Conservation (phyloP, 1,140 invertebrate genomes). For the Gryllus bimaculatus region DNA sequence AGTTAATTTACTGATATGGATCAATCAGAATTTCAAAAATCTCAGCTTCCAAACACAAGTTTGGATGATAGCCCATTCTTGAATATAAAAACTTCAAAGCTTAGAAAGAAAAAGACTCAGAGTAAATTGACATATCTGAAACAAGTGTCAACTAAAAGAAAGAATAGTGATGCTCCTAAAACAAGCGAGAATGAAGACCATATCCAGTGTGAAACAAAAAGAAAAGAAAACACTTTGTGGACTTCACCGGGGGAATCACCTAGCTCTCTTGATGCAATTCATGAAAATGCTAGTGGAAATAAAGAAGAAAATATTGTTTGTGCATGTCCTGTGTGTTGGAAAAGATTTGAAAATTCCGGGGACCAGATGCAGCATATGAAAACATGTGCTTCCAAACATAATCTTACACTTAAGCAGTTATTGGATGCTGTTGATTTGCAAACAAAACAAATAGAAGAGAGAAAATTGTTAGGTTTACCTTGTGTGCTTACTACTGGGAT, state of each 20-base stretch:
- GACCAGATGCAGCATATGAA: slow-evolving; percentile 36
- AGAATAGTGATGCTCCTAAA: background rate
- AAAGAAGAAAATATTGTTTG: background rate
- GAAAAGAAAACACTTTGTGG: background rate
- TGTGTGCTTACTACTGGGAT: slow-evolving; percentile 27
- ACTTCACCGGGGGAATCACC: background rate
- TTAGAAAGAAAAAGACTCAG: background rate
- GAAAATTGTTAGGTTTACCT: slow-evolving; percentile 36
- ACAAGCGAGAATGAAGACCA: background rate
- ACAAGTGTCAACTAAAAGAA: background rate
- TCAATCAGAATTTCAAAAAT: no score
- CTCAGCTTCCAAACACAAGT: no score
- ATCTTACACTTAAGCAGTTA: slow-evolving; percentile 35
- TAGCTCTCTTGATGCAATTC: background rate
- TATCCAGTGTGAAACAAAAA: background rate
- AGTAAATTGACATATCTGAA: background rate
- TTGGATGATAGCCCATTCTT: background rate
- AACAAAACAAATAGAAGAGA: slow-evolving; percentile 37
- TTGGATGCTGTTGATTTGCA: slow-evolving; percentile 38
- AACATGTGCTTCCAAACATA: slow-evolving; percentile 38
- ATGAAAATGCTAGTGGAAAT: background rate
- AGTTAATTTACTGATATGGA: no score
- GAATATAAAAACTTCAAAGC: background rate
- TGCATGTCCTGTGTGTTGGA: slow-evolving; percentile 37
- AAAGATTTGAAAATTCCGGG: slow-evolving; percentile 30